Conservation (phyloP, 2,888 invertebrate species). For the Meteorus colon region DNA sequence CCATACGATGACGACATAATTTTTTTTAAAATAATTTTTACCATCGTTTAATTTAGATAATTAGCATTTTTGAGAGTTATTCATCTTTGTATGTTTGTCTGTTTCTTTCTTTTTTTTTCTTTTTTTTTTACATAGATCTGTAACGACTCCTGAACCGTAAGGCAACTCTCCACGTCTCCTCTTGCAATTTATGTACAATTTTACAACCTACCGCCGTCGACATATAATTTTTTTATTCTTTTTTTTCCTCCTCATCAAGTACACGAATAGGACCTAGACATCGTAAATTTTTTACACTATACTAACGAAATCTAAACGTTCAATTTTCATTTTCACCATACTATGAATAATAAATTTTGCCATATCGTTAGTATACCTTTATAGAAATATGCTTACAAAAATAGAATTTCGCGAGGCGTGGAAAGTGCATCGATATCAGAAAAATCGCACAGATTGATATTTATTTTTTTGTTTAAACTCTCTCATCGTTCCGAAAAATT, state of each 20-base stretch:
- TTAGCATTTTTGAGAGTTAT: conserved; percentile 54
- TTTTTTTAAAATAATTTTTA: conserved; percentile 44
- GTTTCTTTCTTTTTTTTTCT: conserved; percentile 48
- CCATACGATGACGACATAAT: conserved; percentile 55
- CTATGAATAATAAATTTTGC: conserved; percentile 74
- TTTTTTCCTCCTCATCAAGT: conserved; percentile 64
- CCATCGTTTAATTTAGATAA: conserved; percentile 47
- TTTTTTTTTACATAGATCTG: conserved; percentile 55
- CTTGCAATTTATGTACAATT: conserved; percentile 79
- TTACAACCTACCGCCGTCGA: conserved; percentile 75
- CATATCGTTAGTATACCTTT: conserved; percentile 73
- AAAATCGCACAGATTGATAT: conserved; percentile 52
- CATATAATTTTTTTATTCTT: conserved; percentile 69
- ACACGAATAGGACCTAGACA: conserved; percentile 74
- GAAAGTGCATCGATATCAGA: conserved; percentile 66
- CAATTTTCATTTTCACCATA: conserved; percentile 72
- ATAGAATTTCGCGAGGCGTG: conserved; percentile 73
- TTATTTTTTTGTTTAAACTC: conserved; percentile 48
- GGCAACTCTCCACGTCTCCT: conserved; percentile 74
- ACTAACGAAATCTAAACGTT: conserved; percentile 74
- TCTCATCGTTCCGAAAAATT: conserved; percentile 48
- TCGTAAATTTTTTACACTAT: conserved; percentile 73
- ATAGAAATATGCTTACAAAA: conserved; percentile 74
- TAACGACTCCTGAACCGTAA: conserved; percentile 65
- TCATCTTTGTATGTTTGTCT: conserved; percentile 34